Base-by-base conservation (phyloP, 2,113 vertebrate genomes). In the Tetrax tetrax region DNA sequence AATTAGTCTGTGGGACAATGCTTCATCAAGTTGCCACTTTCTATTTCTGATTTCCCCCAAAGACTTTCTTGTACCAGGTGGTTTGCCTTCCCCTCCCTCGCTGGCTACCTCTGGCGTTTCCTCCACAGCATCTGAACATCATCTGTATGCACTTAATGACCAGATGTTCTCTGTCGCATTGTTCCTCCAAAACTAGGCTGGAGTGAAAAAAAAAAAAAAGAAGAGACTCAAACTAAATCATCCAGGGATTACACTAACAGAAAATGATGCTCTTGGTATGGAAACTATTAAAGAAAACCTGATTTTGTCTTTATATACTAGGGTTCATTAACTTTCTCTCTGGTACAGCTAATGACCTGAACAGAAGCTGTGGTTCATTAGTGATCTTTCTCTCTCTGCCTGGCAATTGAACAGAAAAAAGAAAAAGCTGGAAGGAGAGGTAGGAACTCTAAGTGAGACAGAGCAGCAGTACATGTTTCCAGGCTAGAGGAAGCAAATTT, bases 261-360 rank as follows among this genome's bases (percentile, higher is more conserved):
- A 96, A 97, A 97, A 97, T 96, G 96, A 97, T 97, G 77, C 91
- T 97, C 45, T 97, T 96, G 91, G 90, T 96, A 97, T 96, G 95
- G 94, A 97, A 97, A 96, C 95, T 96, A 97, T 97, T 97, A 97
- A 97, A 96, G 95, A 95, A 97, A 97, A 96, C 96, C 95, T 97
- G 96, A 96, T 97, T 97, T 96, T 97, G 92, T 97, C 96, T 97
- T 97, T 97, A 97, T 95, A 94, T 96, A 95, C 95, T 85, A 97
- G 88, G 96, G 96, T 97, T 97, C 96, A 97, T 97, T 97, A 97
- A 97, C 96, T 97, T 97, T 94, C 96, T 97, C 96, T 97, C 95
- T 97, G 95, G 95, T 96, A 94, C 83, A 96, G 92, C 96, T 97
- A 97, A 97, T 97, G 96, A 97, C 95, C 96, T 97, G 97, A 97